Evolutionary conservation across 92 coral and sea anemone species (phyloP).

Genomic region (Diadumene lineata): DNA sequence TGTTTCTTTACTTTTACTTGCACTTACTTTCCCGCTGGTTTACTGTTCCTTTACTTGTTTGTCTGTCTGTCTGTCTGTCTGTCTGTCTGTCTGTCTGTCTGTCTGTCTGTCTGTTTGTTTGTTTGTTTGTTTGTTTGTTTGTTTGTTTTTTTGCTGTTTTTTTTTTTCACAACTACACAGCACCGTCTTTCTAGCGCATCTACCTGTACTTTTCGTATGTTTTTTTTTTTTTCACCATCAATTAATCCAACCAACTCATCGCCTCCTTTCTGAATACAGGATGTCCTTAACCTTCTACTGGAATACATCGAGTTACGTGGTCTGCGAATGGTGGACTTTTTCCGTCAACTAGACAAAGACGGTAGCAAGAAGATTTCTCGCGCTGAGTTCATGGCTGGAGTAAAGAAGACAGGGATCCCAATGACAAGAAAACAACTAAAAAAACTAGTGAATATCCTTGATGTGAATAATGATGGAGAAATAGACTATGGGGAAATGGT

Average conservation of each 20-base stretch:
- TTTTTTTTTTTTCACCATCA: too few species aligned
- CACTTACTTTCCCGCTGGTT: not conserved
- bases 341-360: slow-evolving; percentile 88
- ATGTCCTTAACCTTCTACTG: slow-evolving; percentile 83
- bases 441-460: slow-evolving; percentile 82
- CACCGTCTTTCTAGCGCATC: not conserved
- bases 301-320: slow-evolving; percentile 97
- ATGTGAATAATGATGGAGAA: slow-evolving; percentile 83
- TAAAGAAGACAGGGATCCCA: slow-evolving; percentile 88
- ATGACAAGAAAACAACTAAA: slow-evolving; percentile 85
- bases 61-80: not conserved
- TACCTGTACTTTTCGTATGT: not conserved
- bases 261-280: slow-evolving; percentile 41
- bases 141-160: not conserved
- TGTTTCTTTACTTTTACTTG: not conserved
- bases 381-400: slow-evolving; percentile 93
- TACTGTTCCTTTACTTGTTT: not conserved
- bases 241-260: too few species aligned
- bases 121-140: not conserved
- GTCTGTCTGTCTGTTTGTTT: not conserved
- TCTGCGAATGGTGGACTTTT: slow-evolving; percentile 87
- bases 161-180: not conserved
- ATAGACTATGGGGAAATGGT: slow-evolving; percentile 95
- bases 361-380: slow-evolving; percentile 79
- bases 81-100: not conserved